Base-by-base conservation (phyloP, 2,797 vertebrate genomes). In the Thripadectes ignobilis region DNA sequence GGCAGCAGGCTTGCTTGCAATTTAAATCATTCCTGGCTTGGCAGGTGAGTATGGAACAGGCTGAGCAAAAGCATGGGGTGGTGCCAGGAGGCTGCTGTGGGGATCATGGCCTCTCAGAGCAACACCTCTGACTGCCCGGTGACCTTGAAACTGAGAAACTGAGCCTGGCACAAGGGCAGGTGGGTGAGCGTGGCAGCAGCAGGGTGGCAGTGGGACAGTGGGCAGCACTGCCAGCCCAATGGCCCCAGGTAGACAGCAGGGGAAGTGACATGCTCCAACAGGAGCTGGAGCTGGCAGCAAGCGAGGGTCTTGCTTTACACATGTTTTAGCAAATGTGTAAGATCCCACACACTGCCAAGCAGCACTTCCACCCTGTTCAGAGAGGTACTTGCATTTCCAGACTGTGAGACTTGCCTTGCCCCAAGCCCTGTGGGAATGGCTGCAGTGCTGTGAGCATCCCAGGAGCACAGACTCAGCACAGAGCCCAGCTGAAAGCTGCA, bases 111-210 rank as follows among this genome's bases (percentile, higher is more conserved):
- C 65, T 23, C 62, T 78, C 82, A 73, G 87, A 92, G 1, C 2
- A 11, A 83, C 89, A 92, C 78, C 82, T 54, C 81, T 66, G 93
- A 73, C 92, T 12, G 6, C 63, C 38, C 2, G 0, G 63, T 0
- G 24, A 89, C 96, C 78, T 49, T 4, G 78, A 91, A 89, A 85
- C 39, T 0, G 0, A 76, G 78, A 91, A 89, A 87, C 36, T 0
- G 0, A 73, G 92, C 74, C 72, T 3, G 7, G 62, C 8, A 2
- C 1, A 4, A 48, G 76, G 92, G 49, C 30, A 16, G 52, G 19
- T 2, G 2, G 51, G 32, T 5, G 7, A 55, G 65, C 3, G 0
- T 21, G 52, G 71, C 5, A 4, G 34, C 39, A 13, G 46, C 20
- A 14, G 24, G 55, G 55, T 34, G 29, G 12, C 77, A 2, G 13